Conservation (phyloP, 2,888 invertebrate species). For the Cheiracanthium punctorium region DNA sequence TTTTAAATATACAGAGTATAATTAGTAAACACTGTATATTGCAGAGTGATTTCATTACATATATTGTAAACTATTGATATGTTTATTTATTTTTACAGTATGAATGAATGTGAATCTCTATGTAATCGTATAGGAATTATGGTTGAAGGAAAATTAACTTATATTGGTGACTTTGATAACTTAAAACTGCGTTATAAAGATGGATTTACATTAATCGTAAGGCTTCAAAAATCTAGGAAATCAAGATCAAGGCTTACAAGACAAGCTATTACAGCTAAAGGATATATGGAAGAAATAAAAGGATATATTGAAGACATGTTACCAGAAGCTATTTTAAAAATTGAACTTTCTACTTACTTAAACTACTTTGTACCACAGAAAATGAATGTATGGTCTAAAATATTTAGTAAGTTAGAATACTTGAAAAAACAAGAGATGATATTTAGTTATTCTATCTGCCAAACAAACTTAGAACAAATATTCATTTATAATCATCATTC, state of each 20-base stretch:
- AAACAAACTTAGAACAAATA: too few relatives aligned
- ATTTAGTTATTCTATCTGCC: too few relatives aligned
- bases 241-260: too few relatives aligned
- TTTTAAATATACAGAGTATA: too few relatives aligned
- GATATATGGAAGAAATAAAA: background rate
- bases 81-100: background rate
- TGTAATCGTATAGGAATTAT: background rate
- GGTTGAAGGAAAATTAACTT: background rate
- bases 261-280: background rate
- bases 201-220: too few relatives aligned
- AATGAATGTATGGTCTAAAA: background rate
- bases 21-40: too few relatives aligned
- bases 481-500: too few relatives aligned
- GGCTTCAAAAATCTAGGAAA: too few relatives aligned
- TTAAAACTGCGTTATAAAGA: background rate
- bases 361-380: background rate
- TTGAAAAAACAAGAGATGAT: too few relatives aligned
- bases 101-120: background rate
- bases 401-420: too few relatives aligned
- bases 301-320: background rate
- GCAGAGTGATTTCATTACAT: too few relatives aligned
- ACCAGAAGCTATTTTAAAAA: background rate
- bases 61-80: too few relatives aligned
- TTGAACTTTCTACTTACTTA: background rate
- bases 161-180: background rate